phyloP scores from a whole-genome alignment of 2,113 vertebrate species.

The Sitta europaea region DNA sequence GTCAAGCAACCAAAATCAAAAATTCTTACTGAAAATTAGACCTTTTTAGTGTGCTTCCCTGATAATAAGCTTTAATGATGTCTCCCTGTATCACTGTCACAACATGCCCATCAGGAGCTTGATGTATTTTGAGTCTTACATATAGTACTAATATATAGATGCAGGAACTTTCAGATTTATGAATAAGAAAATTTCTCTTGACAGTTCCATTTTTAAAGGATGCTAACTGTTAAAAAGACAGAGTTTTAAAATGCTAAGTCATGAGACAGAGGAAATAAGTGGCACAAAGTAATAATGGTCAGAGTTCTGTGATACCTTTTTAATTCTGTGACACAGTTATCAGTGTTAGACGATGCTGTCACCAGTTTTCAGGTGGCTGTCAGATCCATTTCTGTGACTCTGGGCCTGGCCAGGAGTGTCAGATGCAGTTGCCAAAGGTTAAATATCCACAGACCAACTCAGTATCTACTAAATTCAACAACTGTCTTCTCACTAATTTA shows the following conservation, averaged over 20 bases:
- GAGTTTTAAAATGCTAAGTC: constrained; percentile 9
- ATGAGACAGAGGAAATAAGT: background rate
- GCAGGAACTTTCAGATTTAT: background rate
- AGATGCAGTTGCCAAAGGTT: background rate
- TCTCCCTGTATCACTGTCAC: background rate
- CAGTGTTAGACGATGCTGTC: background rate
- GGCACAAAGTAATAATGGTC: background rate
- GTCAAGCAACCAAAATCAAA: background rate
- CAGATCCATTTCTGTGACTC: background rate
- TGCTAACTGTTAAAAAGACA: background rate
- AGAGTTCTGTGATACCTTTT: background rate
- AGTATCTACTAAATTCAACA: background rate
- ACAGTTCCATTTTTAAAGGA: constrained; percentile 13
- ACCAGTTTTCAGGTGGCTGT: background rate
- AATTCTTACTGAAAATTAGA: constrained; percentile 2
- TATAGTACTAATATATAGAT: background rate
- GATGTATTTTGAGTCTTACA: background rate
- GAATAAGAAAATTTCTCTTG: constrained; percentile 31
- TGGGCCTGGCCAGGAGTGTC: background rate
- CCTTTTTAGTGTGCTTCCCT: background rate
- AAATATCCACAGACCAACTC: background rate
- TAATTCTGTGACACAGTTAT: background rate
- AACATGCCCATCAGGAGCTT: background rate
- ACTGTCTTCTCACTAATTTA: background rate
- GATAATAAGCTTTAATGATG: background rate